Base-by-base conservation (phyloP, 1,140 invertebrate species). In the Drosophila willistoni region DNA sequence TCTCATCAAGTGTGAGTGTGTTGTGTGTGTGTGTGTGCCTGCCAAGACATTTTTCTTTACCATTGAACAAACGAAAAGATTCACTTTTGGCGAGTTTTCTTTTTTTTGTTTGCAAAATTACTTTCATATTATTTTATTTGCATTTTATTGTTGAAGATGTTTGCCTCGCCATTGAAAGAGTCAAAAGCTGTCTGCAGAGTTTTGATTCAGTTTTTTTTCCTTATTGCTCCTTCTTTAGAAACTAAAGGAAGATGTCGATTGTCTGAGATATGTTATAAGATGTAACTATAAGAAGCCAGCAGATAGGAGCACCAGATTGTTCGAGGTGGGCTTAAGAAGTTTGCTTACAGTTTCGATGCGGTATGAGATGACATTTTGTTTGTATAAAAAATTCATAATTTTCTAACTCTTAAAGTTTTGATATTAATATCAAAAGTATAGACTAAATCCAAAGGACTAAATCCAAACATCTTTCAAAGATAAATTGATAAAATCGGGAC, bases 91-190 rank as follows among this genome's bases (percentile, higher is more conserved):
- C 12, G 7, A n/a, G n/a, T n/a, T n/a, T n/a, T 19, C 19, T 17
- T 17, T 19, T 47, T 51, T 22, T 22, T 51, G 3, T 22, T 51
- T 51, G 44, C 39, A 69, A 84, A 86, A 86, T 86, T 86, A 79
- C 83, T 87, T 86, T 87, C 69, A 73, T 82, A 87, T 82, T 79
- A 87, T 73, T 87, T 83, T 82, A 87, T 86, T 86, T 83, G 84
- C 82, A 79, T 87, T 83, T 87, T 64, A 79, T 87, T 77, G 64
- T 71, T 56, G 41, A 51, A 66, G 62, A 69, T 36, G 66, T 64
- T 47, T 71, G 70, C 41, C 39, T 54, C 51, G 25, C 36, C 42
- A 56, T 68, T 41, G 33, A 62, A 70, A 71, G 68, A 77, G 67
- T 68, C 68, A 77, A 74, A 74, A 71, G 72, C 68, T 67, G 63